These are phyloP conservation scores for Halcyon badia DNA, from an alignment of 2,797 vertebrate genomes.

Conservation along the genomic window DNA sequence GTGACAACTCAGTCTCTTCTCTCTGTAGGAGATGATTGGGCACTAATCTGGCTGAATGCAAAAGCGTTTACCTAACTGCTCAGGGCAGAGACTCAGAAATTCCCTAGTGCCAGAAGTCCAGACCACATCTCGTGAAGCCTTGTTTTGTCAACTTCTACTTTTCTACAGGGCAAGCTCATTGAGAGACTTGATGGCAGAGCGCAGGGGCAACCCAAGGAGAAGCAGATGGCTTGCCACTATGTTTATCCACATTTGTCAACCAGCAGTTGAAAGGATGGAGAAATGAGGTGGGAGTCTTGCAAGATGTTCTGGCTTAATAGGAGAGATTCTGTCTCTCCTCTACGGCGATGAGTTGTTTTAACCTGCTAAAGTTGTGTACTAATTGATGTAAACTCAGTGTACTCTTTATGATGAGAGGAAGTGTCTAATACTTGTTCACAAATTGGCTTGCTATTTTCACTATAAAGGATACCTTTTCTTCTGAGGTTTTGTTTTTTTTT, in stretches of 20 bases:
- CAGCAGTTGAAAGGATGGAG: not conserved
- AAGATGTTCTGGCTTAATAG: not conserved
- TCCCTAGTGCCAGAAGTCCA: not conserved
- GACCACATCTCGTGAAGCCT: no score
- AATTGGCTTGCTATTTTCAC: not conserved
- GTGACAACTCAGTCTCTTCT: not conserved
- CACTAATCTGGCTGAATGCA: not conserved
- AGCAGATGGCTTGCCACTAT: not conserved
- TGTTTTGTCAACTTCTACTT: not conserved
- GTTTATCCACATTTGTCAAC: not conserved
- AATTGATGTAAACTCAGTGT: not conserved
- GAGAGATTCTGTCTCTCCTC: not conserved
- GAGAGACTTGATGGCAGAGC: not conserved
- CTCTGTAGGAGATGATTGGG: not conserved
- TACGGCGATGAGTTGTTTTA: not conserved
- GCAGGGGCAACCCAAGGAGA: not conserved
- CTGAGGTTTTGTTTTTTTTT: not conserved
- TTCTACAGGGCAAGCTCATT: not conserved
- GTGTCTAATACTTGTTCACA: fast-evolving
- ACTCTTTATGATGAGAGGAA: fast-evolving
- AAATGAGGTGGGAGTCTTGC: slow-evolving; percentile 22
- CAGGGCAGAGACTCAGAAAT: not conserved
- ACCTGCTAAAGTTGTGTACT: not conserved
- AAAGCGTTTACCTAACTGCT: not conserved
- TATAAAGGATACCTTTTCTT: not conserved